Evolutionary conservation across 2,797 vertebrate genomes (phyloP).

Genomic region (Scleropages formosus): DNA sequence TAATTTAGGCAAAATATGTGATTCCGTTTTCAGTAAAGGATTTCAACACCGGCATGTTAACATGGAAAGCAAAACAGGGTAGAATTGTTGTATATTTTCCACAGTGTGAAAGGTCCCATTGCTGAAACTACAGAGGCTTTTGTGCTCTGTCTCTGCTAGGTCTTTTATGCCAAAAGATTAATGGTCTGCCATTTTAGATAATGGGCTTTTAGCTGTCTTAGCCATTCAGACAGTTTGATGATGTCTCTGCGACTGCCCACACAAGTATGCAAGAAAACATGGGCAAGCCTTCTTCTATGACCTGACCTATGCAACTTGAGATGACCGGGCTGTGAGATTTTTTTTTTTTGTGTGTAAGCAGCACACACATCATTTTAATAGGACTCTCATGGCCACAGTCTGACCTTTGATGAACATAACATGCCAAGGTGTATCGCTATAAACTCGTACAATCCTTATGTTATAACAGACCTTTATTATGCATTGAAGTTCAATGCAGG

Average conservation of each 20-base stretch:
- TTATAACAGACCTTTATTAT: no score
- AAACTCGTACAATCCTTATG: neutral
- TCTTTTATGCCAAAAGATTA: constrained; percentile 51
- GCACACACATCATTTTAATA: neutral
- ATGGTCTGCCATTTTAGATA: constrained; percentile 58
- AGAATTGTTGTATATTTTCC: constrained; percentile 43
- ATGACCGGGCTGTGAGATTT: neutral
- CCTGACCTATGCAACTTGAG: neutral
- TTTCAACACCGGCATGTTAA: constrained; percentile 43
- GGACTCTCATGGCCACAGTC: neutral
- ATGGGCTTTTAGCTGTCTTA: constrained; percentile 54
- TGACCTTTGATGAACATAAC: neutral
- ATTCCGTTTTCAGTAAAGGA: constrained; percentile 32
- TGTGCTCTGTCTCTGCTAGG: constrained; percentile 47
- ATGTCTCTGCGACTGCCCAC: constrained; percentile 52
- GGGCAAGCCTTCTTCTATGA: neutral
- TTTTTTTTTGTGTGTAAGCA: constrained; percentile 6
- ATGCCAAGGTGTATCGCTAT: neutral
- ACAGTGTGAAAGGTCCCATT: constrained; percentile 41
- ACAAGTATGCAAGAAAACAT: constrained; percentile 51
- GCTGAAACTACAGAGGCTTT: constrained; percentile 53
- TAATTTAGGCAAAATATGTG: constrained; percentile 23
- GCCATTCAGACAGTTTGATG: constrained; percentile 46
- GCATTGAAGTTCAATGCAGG: no score
- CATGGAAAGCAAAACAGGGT: constrained; percentile 41